A percentile compares a stretch with the other conserved stretches of the same genome.
These are phyloP conservation scores for Lophura nycthemera DNA, from an alignment of 2,113 vertebrate genomes.

Conservation along the genomic window DNA sequence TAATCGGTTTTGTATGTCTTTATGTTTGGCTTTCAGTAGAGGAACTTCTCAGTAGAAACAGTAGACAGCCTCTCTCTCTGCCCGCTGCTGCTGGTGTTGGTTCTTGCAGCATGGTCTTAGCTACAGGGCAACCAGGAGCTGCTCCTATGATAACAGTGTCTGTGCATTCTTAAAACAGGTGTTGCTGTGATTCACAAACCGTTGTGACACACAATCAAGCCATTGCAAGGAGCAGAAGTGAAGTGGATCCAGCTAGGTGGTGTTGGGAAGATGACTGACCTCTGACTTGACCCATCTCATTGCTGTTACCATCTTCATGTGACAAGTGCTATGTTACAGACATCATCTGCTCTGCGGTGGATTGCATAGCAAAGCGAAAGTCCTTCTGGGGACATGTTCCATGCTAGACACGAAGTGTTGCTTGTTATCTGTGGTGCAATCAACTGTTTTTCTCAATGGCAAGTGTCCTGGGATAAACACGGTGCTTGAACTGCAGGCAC, in stretches of 20 bases:
- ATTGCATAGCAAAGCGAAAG: neutral
- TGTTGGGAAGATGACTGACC: neutral
- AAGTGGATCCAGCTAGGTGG: constrained; percentile 36
- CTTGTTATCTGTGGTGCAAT: constrained; percentile 67
- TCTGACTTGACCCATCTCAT: constrained; percentile 33
- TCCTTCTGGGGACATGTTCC: constrained; percentile 16
- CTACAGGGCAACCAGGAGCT: neutral
- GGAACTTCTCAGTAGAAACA: neutral
- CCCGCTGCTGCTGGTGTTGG: neutral
- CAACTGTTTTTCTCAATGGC: constrained; percentile 61
- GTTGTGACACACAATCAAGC: constrained; percentile 80
- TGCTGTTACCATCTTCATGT: constrained; percentile 21
- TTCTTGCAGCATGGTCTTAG: neutral
- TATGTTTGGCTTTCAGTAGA: too few species aligned
- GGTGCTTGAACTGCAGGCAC: constrained; percentile 56
- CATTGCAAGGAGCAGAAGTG: constrained; percentile 48
- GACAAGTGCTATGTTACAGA: constrained; percentile 2
- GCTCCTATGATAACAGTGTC: neutral
- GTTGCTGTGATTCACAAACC: constrained; percentile 95
- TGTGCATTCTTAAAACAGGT: constrained; percentile 75
- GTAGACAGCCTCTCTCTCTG: neutral
- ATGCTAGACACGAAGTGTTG: constrained; percentile 53
- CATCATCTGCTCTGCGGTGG: constrained; percentile 2
- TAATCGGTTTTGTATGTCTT: too few species aligned
- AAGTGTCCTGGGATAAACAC: constrained; percentile 33